Evolutionary conservation across 2,888 invertebrate species (phyloP).

Genomic region (Nematopogon swammerdamellus): DNA sequence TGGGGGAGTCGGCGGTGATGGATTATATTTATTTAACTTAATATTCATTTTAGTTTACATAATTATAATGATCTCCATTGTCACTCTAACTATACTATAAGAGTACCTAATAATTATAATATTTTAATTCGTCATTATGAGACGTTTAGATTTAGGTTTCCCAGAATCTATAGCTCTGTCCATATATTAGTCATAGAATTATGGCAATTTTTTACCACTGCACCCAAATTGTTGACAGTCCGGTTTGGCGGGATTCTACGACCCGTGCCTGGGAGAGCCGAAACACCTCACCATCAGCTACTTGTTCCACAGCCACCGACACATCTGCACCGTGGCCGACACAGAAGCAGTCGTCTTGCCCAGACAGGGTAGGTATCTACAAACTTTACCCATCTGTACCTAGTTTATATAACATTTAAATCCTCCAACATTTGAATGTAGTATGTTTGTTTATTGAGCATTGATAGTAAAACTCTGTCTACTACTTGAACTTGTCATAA

Average conservation of each 20-base stretch:
- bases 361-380: slow-evolving; percentile 35
- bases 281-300: slow-evolving; percentile 87
- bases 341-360: slow-evolving; percentile 64
- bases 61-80: no score
- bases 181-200: no score
- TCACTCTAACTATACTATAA: no score
- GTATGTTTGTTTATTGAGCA: background rate
- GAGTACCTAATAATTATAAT: no score
- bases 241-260: slow-evolving; percentile 94
- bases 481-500: background rate
- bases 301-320: slow-evolving; percentile 74
- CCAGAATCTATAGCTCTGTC: no score
- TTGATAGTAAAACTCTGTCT: background rate
- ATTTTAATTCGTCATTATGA: no score
- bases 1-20: no score
- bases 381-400: background rate
- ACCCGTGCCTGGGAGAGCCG: slow-evolving; percentile 90
- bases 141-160: no score
- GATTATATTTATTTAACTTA: no score
- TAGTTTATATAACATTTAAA: background rate
- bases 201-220: no score
- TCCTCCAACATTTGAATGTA: background rate
- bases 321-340: slow-evolving; percentile 77
- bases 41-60: no score
- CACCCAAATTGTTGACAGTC: slow-evolving; percentile 55